Base-by-base conservation (phyloP, 2,113 vertebrate genomes). In the Crotophaga sulcirostris region DNA sequence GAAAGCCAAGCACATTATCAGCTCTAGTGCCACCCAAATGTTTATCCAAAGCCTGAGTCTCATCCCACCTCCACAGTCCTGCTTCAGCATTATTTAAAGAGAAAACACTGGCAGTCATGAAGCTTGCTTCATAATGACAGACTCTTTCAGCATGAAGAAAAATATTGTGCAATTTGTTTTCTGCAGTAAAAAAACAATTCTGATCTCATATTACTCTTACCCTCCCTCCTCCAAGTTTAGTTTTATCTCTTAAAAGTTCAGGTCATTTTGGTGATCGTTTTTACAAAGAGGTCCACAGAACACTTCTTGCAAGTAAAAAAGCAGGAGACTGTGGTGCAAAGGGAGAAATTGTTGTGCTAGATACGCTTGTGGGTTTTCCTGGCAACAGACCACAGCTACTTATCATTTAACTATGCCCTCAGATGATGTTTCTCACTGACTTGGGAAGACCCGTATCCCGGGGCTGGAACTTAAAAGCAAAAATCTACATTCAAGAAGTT, bases 61-160 rank as follows among this genome's bases (percentile, higher is more conserved):
- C 66, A 86, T 59, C 60, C 55, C 73, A 89, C 28, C 45, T 86
- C 82, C 2, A 23, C 18, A 52, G 70, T 75, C 49, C 58, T 66
- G 36, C 56, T 75, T 90, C 88, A 16, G 40, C 64, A 75, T 63
- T 81, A 87, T 56, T 84, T 81, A 67, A 75, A 40, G n/a, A 93
- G 42, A 95, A 94, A 95, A 95, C 78, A 92, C 13, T 87, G 91
- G 91, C 90, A 95, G 91, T 89, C 89, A 89, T 56, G 60, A 89
- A 84, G 68, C 73, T 95, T 93, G 64, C 88, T 85, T 87, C 79
- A 87, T 56, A 74, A 95, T 10, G n/a, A 86, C 93, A 78, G 15
- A 21, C 66, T 49, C 40, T 59, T 95, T 94, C 89, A 80, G 45
- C 80, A 60, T 64, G 67, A 64, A 68, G 66, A 84, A 81, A 51